Percentiles rank a stretch among this genome's conserved stretches.
Conservation (phyloP, 2,888 invertebrate genomes). For the Pantelozetes paolii region DNA sequence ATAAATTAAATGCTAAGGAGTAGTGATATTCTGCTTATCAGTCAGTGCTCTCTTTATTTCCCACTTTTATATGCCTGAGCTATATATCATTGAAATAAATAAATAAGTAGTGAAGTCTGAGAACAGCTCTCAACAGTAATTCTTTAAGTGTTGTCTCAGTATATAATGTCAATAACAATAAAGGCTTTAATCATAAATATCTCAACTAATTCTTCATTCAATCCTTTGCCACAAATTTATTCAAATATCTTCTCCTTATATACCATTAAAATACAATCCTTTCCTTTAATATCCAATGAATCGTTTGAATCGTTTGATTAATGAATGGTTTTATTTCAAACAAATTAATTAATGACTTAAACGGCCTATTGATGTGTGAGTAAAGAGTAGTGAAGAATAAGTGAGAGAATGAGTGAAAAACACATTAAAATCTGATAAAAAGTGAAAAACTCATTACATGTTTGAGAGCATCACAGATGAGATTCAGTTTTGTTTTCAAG, state of each 20-base stretch:
- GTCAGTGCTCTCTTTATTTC: neutral
- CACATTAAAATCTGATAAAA: neutral
- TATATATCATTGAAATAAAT: constrained; percentile 27
- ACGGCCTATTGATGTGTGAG: neutral
- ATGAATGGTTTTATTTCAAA: neutral
- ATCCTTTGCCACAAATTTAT: constrained; percentile 2
- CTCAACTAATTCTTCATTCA: constrained; percentile 11
- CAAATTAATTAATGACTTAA: constrained; percentile 21
- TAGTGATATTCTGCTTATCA: neutral
- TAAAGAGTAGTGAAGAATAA: neutral
- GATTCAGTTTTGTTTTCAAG: no score
- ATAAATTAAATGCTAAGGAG: constrained; percentile 1
- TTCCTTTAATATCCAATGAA: neutral
- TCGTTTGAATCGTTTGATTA: neutral
- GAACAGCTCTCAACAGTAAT: constrained; percentile 27
- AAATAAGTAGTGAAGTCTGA: constrained; percentile 14
- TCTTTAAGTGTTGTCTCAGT: constrained; percentile 30
- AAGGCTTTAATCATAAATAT: neutral
- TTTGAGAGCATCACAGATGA: constrained; percentile 4
- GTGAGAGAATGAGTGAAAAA: constrained; percentile 4
- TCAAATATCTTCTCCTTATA: constrained; percentile 5
- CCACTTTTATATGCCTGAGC: neutral
- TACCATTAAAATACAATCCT: neutral
- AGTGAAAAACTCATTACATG: constrained; percentile 23
- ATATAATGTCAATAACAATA: constrained; percentile 29